Conservation (phyloP, 1,140 invertebrate genomes). For the Polypedilum vanderplanki region DNA sequence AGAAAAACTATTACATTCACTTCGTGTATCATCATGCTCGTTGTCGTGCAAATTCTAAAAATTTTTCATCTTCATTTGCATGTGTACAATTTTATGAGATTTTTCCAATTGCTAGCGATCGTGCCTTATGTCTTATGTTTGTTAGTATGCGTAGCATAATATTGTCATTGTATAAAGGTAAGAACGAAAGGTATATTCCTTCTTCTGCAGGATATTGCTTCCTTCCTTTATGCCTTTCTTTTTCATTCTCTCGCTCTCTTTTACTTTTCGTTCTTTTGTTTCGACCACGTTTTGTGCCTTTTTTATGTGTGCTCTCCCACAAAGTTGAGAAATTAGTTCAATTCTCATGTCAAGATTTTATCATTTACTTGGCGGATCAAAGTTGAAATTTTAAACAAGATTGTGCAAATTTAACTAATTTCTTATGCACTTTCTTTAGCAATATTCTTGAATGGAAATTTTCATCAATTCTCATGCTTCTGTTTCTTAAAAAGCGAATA, state of each 20-base stretch:
- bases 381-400: neutral
- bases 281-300: neutral
- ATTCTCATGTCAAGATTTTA: constrained; percentile 1
- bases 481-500: neutral
- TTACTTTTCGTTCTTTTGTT: neutral
- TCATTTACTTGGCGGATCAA: neutral
- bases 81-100: neutral
- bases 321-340: neutral
- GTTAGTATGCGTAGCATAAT: neutral
- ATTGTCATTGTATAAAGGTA: neutral
- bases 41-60: neutral
- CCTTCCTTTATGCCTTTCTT: neutral
- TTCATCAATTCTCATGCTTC: neutral
- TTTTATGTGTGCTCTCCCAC: neutral
- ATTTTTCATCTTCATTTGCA: neutral
- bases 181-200: neutral
- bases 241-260: neutral
- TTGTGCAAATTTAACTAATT: constrained; percentile 1
- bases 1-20: constrained; percentile 7
- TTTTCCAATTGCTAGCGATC: neutral
- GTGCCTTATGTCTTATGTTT: neutral
- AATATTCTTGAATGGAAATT: constrained; percentile 6
- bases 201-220: constrained; percentile 3
- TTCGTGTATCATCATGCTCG: neutral
- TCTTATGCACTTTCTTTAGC: neutral